Evolutionary conservation across 2,888 invertebrate species (phyloP).

Genomic region (Lepas anatifera): DNA sequence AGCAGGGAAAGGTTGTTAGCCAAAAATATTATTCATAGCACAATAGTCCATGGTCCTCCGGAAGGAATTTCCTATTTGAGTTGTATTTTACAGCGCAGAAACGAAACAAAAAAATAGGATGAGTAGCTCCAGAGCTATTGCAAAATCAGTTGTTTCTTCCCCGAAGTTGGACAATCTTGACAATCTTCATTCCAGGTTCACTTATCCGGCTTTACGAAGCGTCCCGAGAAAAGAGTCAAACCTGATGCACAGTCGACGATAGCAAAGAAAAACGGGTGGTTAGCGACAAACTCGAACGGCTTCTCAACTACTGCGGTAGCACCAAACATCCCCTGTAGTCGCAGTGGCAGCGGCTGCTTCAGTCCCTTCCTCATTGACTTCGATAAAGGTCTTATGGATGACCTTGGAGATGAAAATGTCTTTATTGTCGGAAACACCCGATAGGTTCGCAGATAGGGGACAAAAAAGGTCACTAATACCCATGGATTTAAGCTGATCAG

Average conservation of each 20-base stretch:
- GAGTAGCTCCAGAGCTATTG: too few relatives aligned
- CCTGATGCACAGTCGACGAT: constrained; percentile 19
- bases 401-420: constrained; percentile 53
- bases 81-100: too few relatives aligned
- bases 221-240: constrained; percentile 20
- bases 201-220: constrained; percentile 11
- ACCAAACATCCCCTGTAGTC: not conserved
- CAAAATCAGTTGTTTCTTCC: too few relatives aligned
- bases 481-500: constrained; percentile 48
- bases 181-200: too few relatives aligned
- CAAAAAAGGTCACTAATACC: constrained; percentile 56
- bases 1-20: too few relatives aligned
- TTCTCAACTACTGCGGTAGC: not conserved
- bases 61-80: too few relatives aligned
- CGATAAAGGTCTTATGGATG: constrained; percentile 71
- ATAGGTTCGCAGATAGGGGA: constrained; percentile 46
- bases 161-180: too few relatives aligned
- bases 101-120: too few relatives aligned
- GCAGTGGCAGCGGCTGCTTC: constrained; percentile 75
- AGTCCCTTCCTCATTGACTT: constrained; percentile 76
- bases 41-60: too few relatives aligned
- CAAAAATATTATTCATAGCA: too few relatives aligned
- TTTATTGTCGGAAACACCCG: constrained; percentile 43
- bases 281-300: constrained; percentile 17
- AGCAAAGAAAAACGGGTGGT: constrained; percentile 22